Evolutionary conservation across 2,797 vertebrate species (phyloP).

Genomic region (Pseudomugil tenellus): DNA sequence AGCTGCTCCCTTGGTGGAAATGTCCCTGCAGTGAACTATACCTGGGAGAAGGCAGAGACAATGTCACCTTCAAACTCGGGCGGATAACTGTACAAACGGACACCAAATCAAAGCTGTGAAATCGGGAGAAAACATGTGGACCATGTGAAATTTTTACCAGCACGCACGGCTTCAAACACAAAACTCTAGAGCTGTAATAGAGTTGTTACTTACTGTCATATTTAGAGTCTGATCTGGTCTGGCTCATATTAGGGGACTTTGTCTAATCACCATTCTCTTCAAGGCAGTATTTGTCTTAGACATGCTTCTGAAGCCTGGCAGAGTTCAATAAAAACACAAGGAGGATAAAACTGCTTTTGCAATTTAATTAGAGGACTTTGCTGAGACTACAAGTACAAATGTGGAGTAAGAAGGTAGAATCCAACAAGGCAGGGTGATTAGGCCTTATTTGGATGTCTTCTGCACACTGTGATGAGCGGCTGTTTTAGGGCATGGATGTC

Average conservation of each 20-base stretch:
- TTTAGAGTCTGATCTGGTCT: slow-evolving; percentile 28
- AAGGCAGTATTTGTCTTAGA: slow-evolving; percentile 54
- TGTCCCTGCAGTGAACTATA: slow-evolving; percentile 64
- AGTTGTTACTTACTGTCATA: slow-evolving; percentile 40
- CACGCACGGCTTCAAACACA: slow-evolving; percentile 17
- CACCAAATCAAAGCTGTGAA: slow-evolving; percentile 46
- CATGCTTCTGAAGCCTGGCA: slow-evolving; percentile 56
- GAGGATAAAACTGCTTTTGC: slow-evolving; percentile 61
- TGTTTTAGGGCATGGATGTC: slow-evolving; percentile 64
- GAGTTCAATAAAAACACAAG: slow-evolving; percentile 65
- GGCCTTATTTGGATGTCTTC: slow-evolving; percentile 76
- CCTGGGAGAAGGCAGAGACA: slow-evolving; percentile 63
- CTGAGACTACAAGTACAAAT: slow-evolving; percentile 77
- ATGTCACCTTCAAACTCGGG: slow-evolving; percentile 79
- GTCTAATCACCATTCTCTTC: slow-evolving; percentile 26
- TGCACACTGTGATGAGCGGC: slow-evolving; percentile 66
- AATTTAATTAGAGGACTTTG: slow-evolving; percentile 78
- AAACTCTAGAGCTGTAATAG: slow-evolving; percentile 32
- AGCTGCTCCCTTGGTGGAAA: slow-evolving; percentile 71
- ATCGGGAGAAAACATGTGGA: slow-evolving; percentile 46
- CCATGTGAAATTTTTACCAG: slow-evolving; percentile 30
- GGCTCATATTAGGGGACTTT: slow-evolving; percentile 43
- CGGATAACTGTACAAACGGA: slow-evolving; percentile 42
- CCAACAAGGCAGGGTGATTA: slow-evolving; percentile 78
- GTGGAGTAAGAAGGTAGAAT: slow-evolving; percentile 77